Evolutionary conservation across 2,888 invertebrate genomes (phyloP).

Genomic region (Drosophila cognata): DNA sequence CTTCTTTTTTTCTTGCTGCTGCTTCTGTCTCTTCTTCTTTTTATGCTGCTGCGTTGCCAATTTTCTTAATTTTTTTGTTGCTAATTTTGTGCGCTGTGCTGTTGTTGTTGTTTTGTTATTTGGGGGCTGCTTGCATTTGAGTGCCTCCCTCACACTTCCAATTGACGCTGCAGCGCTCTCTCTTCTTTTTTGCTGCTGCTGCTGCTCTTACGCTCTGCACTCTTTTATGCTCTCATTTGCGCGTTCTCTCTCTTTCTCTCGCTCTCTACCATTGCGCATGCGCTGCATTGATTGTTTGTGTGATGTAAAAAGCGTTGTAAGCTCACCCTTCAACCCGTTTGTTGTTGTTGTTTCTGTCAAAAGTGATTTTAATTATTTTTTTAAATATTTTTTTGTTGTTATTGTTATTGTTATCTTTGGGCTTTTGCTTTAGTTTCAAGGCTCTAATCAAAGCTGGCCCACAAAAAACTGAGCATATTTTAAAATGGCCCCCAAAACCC

Average conservation of each 20-base stretch:
- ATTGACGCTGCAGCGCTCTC: constrained; percentile 34
- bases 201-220: constrained; percentile 21
- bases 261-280: constrained; percentile 51
- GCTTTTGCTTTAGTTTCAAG: constrained; percentile 42
- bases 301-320: constrained; percentile 69
- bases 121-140: constrained; percentile 74
- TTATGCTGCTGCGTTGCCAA: constrained; percentile 51
- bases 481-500: constrained; percentile 1
- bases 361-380: constrained; percentile 43
- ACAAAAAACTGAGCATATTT: constrained; percentile 28
- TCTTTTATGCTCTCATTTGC: constrained; percentile 18
- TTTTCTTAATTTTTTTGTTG: constrained; percentile 63
- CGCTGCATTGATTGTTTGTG: constrained; percentile 79
- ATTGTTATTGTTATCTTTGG: constrained; percentile 19
- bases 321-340: constrained; percentile 35
- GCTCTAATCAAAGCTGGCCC: constrained; percentile 56
- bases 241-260: constrained; percentile 9
- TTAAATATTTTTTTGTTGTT: background rate
- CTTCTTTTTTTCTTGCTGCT: constrained; percentile 26
- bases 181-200: constrained; percentile 6
- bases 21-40: constrained; percentile 19
- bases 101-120: constrained; percentile 58
- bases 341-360: constrained; percentile 27
- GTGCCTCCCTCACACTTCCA: constrained; percentile 28
- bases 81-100: constrained; percentile 60